Evolutionary conservation across 2,113 vertebrate species (phyloP).

Genomic region (Antechinus stuartii): DNA sequence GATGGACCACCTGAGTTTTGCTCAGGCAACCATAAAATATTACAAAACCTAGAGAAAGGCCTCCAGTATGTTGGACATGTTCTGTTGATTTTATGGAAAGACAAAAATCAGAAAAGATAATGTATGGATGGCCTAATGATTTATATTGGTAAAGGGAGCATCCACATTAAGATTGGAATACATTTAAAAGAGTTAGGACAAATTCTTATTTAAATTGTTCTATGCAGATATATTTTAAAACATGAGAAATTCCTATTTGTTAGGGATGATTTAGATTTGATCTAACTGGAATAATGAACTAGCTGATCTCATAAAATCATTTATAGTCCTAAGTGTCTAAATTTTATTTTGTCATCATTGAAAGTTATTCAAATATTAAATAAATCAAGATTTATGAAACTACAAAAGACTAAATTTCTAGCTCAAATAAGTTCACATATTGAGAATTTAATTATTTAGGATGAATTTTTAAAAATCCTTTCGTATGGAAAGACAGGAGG

Average conservation of each 20-base stretch:
- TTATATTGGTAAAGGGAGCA: not conserved
- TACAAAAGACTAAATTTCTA: not conserved
- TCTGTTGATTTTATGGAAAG: not conserved
- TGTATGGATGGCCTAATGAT: not conserved
- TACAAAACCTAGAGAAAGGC: not conserved
- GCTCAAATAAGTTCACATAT: not conserved
- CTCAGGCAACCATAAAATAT: not conserved
- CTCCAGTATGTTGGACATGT: not conserved
- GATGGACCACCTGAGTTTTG: not conserved
- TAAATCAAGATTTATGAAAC: not conserved
- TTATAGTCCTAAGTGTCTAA: not conserved
- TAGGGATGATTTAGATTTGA: not conserved
- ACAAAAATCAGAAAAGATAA: not conserved
- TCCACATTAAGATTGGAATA: not conserved
- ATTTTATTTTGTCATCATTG: not conserved
- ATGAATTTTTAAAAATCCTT: not conserved
- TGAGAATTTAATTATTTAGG: not conserved
- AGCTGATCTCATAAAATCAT: not conserved
- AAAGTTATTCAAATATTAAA: not conserved
- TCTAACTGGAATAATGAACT: not conserved
- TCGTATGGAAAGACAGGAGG: not conserved
- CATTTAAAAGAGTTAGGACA: not conserved
- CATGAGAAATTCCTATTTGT: not conserved
- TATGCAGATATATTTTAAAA: not conserved
- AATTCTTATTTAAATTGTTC: not conserved